Evolutionary conservation across 2,888 invertebrate species (phyloP).

Genomic region (Caenorhabditis virilis): DNA sequence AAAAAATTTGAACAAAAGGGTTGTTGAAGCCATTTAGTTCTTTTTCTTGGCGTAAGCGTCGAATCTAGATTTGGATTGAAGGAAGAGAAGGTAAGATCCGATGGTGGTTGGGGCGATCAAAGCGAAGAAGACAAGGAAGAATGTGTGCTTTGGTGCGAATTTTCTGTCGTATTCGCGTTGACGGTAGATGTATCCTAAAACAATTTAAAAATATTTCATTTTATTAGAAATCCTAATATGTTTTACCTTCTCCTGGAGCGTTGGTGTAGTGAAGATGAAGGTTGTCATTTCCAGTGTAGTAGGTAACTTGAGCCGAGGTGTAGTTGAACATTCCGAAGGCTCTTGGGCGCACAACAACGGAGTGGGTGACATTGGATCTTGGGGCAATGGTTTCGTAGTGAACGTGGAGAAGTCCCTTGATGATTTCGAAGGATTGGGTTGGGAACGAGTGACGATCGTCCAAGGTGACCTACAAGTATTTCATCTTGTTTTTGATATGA

Average conservation of each 20-base stretch:
- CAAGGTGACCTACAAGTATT: constrained; percentile 81
- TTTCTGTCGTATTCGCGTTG: constrained; percentile 67
- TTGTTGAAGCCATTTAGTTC: background rate
- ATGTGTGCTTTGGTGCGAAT: constrained; percentile 74
- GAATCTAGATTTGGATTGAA: constrained; percentile 29
- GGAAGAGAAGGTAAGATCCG: constrained; percentile 43
- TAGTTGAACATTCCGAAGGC: constrained; percentile 94
- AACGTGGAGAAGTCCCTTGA: constrained; percentile 70
- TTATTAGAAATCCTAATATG: constrained; percentile 1
- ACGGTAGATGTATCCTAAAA: constrained; percentile 66
- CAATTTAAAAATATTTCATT: background rate
- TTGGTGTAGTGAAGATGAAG: constrained; percentile 76
- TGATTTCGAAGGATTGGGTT: constrained; percentile 85
- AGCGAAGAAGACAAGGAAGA: constrained; percentile 94
- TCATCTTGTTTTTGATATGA: too few species aligned
- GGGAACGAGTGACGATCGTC: constrained; percentile 86
- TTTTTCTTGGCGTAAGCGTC: constrained; percentile 4
- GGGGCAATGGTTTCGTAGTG: constrained; percentile 85
- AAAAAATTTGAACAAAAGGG: too few species aligned
- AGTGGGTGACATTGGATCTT: constrained; percentile 87
- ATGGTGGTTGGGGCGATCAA: constrained; percentile 81
- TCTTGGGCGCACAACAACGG: constrained; percentile 86
- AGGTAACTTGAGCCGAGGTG: constrained; percentile 81
- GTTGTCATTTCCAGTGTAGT: constrained; percentile 79
- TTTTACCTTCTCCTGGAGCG: constrained; percentile 90